Percentiles rank a stretch among this genome's conserved stretches.
Evolutionary conservation across 2,797 vertebrate species (phyloP).

Genomic region (Emys orbicularis): DNA sequence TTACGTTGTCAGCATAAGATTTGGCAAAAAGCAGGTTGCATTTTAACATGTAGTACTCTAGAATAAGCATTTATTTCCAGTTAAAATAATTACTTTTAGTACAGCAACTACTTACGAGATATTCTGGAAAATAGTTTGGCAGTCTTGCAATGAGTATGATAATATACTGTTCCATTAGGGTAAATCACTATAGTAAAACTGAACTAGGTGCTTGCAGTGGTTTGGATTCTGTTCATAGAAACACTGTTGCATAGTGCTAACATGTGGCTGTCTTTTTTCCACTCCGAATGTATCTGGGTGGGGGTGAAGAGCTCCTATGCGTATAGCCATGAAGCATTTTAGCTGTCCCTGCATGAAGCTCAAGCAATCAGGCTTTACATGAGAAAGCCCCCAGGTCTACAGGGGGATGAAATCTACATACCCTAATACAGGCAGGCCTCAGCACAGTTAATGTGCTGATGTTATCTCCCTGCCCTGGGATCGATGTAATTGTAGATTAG

Average conservation of each 20-base stretch:
- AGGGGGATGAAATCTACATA: not conserved
- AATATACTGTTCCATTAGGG: not conserved
- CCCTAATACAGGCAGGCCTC: not conserved
- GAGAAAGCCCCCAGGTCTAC: not conserved
- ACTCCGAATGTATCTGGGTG: accelerated
- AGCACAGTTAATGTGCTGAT: not conserved
- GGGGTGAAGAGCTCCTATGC: not conserved
- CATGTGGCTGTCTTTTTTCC: not conserved
- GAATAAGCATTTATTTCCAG: slow-evolving; percentile 26
- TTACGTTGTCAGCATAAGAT: slow-evolving; percentile 35
- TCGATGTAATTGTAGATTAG: not conserved
- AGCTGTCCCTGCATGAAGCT: not conserved
- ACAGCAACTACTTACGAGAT: slow-evolving; percentile 24
- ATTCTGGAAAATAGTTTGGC: slow-evolving; percentile 31
- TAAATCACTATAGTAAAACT: not conserved
- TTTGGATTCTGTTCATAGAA: not conserved
- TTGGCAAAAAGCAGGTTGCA: not conserved
- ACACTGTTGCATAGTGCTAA: not conserved
- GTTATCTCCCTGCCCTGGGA: not conserved
- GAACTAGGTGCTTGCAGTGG: not conserved
- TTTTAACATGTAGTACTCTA: slow-evolving; percentile 22
- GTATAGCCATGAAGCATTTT: accelerated
- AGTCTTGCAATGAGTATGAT: not conserved
- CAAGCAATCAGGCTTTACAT: not conserved
- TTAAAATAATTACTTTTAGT: slow-evolving; percentile 50